These are phyloP conservation scores for Lasiurus borealis DNA, from an alignment of 2,113 vertebrate species.

Conservation along the genomic window DNA sequence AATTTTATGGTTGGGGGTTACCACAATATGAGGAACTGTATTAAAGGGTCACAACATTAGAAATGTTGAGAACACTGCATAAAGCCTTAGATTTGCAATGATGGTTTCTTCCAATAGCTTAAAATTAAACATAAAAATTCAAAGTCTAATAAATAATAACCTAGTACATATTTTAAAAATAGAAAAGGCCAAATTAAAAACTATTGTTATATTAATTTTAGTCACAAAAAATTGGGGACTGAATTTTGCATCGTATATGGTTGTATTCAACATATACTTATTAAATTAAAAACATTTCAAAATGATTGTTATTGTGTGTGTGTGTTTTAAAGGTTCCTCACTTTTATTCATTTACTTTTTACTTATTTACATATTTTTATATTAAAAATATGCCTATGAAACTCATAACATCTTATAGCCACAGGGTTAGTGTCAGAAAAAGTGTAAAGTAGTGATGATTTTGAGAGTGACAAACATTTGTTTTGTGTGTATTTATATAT, in stretches of 20 bases:
- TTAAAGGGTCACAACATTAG: no score
- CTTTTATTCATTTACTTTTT: neutral
- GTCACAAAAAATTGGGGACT: neutral
- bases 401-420: neutral
- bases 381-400: neutral
- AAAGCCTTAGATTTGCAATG: constrained; percentile 24
- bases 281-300: neutral
- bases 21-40: no score
- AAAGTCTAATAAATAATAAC: neutral
- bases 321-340: neutral
- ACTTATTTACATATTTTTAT: neutral
- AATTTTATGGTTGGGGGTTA: no score
- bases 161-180: neutral
- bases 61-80: no score
- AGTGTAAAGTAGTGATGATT: neutral
- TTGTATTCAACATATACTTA: neutral
- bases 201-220: neutral
- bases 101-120: constrained; percentile 49
- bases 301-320: neutral
- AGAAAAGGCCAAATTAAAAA: neutral
- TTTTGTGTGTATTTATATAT: neutral
- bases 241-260: neutral
- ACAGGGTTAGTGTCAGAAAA: neutral
- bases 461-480: neutral
- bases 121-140: constrained; percentile 32